Evolutionary conservation across 2,113 vertebrate genomes (phyloP).

Genomic region (Spilogale gracilis): DNA sequence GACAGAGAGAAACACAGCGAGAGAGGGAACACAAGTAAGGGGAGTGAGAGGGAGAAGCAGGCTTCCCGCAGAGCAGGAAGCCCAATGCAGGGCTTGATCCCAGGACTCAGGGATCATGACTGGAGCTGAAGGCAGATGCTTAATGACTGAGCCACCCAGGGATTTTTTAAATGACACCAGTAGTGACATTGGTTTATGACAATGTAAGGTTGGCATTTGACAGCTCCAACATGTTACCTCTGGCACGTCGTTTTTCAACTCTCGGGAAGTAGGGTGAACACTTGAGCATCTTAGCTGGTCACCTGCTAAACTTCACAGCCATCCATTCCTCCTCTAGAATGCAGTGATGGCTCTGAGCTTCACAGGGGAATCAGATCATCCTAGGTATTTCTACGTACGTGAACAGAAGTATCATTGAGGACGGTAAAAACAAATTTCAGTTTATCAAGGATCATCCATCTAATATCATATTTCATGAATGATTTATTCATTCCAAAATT

Average conservation of each 20-base stretch:
- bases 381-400: background rate
- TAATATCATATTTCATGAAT: background rate
- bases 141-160: too few relatives aligned
- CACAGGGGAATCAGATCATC: background rate
- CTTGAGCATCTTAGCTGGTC: background rate
- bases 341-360: background rate
- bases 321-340: background rate
- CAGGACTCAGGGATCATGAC: too few relatives aligned
- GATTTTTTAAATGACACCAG: background rate
- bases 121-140: too few relatives aligned
- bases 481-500: background rate
- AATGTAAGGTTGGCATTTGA: background rate
- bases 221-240: background rate
- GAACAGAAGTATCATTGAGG: background rate
- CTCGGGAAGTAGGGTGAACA: background rate
- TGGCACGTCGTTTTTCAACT: background rate
- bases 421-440: background rate
- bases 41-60: too few relatives aligned
- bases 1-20: too few relatives aligned
- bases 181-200: background rate
- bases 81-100: too few relatives aligned
- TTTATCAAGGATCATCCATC: background rate
- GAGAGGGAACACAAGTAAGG: too few relatives aligned
- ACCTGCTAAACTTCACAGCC: rapidly evolving
- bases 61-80: too few relatives aligned